Base-by-base conservation (phyloP, 2,888 invertebrate species). In the Parasteatoda lunata region DNA sequence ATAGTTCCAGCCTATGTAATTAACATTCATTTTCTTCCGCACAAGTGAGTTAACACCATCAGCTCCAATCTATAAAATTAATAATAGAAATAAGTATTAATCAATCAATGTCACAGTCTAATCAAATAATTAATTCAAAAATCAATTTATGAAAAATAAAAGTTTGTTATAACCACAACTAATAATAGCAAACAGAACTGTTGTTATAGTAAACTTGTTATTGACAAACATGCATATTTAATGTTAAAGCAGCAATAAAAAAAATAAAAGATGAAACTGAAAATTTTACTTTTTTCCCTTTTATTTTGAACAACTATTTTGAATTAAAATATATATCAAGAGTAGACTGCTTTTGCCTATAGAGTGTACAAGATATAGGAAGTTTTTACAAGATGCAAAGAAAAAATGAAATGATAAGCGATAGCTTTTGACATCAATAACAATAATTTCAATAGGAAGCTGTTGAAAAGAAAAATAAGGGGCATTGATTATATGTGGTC, bases 41-140 rank as follows among this genome's bases (percentile, higher is more conserved):
- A 99, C 97, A 82, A 95, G 93, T 0, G 99, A 99, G 91, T 96
- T 96, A 0, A 94, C 95, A 0, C 99, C 99, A 93, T 99, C 99
- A 13, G 98, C 98, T 45, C 98, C 99, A 83, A 99, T 94, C 96
- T 96, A 91, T 75, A 93, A 90, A 91, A 92, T 65, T 4, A 64
- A 59, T 30, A 4, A 13, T 59, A 75, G 15, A 30, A 5, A 13
- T 8, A 54, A 54, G 9, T 47, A 30, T 75, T 59, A 48, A 71
- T n/a, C 9, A 48, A 48, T 71, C 1, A 8, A 6, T 48, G 11
- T 71, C n/a, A 51, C 5, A 4, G 13, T 3, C 5, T 11, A n/a
- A 71, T 47, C n/a, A 71, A 73, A 8, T 73, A 8, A 52, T 5
- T 15, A 45, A 7, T 51, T 7, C n/a, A 15, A 8, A 3, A 30